Evolutionary conservation across 1,140 invertebrate species (phyloP).

Genomic region (Trichonephila clavipes): DNA sequence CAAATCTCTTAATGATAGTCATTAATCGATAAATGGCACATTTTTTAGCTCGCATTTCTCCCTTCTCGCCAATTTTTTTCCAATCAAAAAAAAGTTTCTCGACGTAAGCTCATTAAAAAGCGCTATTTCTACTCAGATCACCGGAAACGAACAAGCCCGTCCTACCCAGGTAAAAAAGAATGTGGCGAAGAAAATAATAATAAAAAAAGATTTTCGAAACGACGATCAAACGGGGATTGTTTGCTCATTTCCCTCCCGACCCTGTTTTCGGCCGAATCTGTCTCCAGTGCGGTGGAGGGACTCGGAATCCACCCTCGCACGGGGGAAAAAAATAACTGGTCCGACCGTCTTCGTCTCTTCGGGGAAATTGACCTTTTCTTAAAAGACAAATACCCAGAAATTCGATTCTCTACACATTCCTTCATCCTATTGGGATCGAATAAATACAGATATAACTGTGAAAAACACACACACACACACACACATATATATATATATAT

Average conservation of each 20-base stretch:
- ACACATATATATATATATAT: too few species aligned
- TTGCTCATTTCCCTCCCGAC: neutral
- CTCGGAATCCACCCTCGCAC: neutral
- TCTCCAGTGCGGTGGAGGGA: neutral
- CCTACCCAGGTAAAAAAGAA: slow-evolving; percentile 7
- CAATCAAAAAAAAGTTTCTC: neutral
- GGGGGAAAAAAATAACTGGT: neutral
- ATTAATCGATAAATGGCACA: slow-evolving; percentile 27
- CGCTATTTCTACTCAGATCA: slow-evolving; percentile 41
- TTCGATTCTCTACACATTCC: neutral
- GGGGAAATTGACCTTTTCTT: neutral
- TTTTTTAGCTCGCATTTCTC: neutral
- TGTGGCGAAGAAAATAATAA: neutral
- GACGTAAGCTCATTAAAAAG: slow-evolving; percentile 24
- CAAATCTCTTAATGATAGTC: slow-evolving; percentile 35
- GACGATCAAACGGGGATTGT: neutral
- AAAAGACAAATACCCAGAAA: neutral
- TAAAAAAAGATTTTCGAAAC: neutral
- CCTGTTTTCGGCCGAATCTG: neutral
- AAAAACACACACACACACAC: too few species aligned
- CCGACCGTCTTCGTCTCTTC: neutral
- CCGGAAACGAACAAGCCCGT: slow-evolving; percentile 41
- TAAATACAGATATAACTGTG: too few species aligned
- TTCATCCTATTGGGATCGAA: neutral
- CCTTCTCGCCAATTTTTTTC: neutral